Conservation (phyloP, 2,113 vertebrate species). For the Syngnathus scovelli region DNA sequence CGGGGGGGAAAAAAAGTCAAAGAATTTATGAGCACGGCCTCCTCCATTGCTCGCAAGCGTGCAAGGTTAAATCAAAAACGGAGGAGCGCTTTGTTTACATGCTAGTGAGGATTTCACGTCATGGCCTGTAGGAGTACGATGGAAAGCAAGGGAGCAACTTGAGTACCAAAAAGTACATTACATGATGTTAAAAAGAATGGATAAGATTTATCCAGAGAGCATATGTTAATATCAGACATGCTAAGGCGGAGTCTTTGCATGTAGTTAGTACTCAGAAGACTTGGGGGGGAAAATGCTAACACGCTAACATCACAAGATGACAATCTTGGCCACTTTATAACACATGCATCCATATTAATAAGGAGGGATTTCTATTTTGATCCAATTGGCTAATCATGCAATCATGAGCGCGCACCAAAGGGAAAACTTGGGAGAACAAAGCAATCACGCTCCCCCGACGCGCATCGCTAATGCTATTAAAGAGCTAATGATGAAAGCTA, state of each 20-base stretch:
- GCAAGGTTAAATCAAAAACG: slow-evolving; percentile 35
- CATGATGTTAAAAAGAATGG: too few species aligned
- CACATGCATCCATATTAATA: not conserved
- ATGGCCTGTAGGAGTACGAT: too few species aligned
- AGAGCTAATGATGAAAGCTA: slow-evolving; percentile 35
- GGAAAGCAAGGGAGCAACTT: too few species aligned
- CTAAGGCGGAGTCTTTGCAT: too few species aligned
- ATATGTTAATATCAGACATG: too few species aligned
- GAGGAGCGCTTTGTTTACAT: not conserved
- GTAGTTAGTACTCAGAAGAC: too few species aligned
- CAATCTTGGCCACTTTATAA: slow-evolving; percentile 1
- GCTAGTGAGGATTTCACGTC: not conserved
- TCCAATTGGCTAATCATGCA: slow-evolving; percentile 27
- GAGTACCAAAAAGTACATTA: too few species aligned
- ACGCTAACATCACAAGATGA: slow-evolving; percentile 7
- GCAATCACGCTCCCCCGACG: slow-evolving; percentile 24
- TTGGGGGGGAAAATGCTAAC: not conserved
- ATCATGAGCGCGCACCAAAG: slow-evolving; percentile 26
- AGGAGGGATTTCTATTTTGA: slow-evolving; percentile 9
- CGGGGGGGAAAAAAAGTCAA: slow-evolving; percentile 6
- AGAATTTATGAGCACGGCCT: slow-evolving; percentile 23
- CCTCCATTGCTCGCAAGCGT: slow-evolving; percentile 11
- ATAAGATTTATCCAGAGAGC: too few species aligned
- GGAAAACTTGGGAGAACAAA: slow-evolving; percentile 37
- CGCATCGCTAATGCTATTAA: slow-evolving; percentile 33